Evolutionary conservation across 2,888 invertebrate genomes (phyloP).

Genomic region (Ecdyonurus torrentis): DNA sequence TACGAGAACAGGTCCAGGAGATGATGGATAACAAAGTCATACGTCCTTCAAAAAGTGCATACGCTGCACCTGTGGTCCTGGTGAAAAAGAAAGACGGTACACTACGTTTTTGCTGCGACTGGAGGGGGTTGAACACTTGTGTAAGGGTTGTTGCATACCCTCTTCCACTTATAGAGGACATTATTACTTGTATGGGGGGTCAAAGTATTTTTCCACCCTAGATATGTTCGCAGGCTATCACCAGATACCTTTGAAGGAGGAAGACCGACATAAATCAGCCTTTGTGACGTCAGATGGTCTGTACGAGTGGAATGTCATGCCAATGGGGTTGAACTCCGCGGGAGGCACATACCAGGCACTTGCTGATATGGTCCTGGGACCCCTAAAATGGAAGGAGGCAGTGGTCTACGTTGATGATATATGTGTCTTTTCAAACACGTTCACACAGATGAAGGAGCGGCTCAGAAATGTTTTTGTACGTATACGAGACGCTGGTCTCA

Average conservation of each 20-base stretch:
- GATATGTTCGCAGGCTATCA: conserved; percentile 19
- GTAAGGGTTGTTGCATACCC: not conserved
- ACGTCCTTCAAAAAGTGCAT: not conserved
- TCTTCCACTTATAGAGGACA: not conserved
- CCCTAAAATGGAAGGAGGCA: not conserved
- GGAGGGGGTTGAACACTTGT: not conserved
- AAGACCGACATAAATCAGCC: conserved; percentile 19
- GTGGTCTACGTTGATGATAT: not conserved
- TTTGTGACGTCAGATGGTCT: conserved; percentile 19
- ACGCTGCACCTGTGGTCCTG: not conserved
- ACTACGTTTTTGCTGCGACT: not conserved
- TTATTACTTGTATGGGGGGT: conserved; percentile 11
- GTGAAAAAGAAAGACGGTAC: not conserved
- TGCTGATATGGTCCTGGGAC: not conserved
- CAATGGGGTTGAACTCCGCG: not conserved
- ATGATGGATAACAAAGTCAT: not conserved
- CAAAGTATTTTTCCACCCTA: conserved; percentile 16
- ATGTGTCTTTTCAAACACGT: not conserved
- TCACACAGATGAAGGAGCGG: not conserved
- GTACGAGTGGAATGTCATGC: not conserved
- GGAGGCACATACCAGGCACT: not conserved
- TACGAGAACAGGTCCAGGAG: not conserved
- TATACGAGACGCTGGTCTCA: not conserved
- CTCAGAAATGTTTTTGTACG: not conserved
- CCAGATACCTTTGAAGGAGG: conserved; percentile 19